phyloP scores from a whole-genome alignment of 2,888 invertebrate genomes.

The Phyllotreta striolata region DNA sequence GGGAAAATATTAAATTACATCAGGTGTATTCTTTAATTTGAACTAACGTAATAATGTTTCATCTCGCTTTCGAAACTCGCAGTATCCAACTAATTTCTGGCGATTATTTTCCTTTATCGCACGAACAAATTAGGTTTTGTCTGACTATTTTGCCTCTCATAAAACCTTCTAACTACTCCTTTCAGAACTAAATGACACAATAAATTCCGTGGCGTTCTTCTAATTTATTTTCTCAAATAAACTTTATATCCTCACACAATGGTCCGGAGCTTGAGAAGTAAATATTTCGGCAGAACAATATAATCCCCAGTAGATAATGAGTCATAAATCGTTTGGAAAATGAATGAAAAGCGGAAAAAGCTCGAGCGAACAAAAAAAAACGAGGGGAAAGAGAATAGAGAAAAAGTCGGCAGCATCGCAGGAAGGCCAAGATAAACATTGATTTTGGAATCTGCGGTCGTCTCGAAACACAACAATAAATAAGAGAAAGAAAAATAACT shows the following conservation, averaged over 20 bases:
- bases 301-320: constrained; percentile 50
- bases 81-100: constrained; percentile 17
- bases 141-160: constrained; percentile 36
- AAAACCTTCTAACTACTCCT: constrained; percentile 37
- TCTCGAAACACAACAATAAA: constrained; percentile 44
- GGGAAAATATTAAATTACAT: neutral
- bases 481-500: constrained; percentile 46
- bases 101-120: constrained; percentile 30
- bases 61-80: constrained; percentile 2
- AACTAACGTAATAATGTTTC: constrained; percentile 10
- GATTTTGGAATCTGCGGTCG: constrained; percentile 50
- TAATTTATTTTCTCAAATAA: constrained; percentile 41
- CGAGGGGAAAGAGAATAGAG: constrained; percentile 12
- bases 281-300: constrained; percentile 49
- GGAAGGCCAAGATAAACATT: constrained; percentile 51
- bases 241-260: constrained; percentile 42
- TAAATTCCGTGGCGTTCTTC: constrained; percentile 41
- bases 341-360: constrained; percentile 47
- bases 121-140: constrained; percentile 34
- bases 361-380: constrained; percentile 40
- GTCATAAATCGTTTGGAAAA: constrained; percentile 50
- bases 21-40: constrained; percentile 14
- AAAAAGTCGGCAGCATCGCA: constrained; percentile 21
- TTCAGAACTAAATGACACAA: constrained; percentile 40
- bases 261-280: constrained; percentile 41